Evolutionary conservation across 2,888 invertebrate species (phyloP).

Genomic region (Drosophila paramelanica): DNA sequence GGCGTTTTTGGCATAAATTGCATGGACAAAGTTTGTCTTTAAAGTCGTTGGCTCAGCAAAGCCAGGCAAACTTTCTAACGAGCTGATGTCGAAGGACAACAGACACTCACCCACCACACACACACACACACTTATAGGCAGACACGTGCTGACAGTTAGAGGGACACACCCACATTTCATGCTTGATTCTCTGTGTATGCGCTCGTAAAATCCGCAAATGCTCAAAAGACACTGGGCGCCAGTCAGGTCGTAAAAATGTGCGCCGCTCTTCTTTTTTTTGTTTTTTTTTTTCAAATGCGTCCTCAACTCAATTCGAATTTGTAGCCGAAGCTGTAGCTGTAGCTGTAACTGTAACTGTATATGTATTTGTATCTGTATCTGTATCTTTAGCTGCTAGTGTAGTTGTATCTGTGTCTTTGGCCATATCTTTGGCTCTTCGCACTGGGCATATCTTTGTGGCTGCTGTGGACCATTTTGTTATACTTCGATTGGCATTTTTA

Average conservation of each 20-base stretch:
- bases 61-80: slow-evolving; percentile 54
- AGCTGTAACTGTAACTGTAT: slow-evolving; percentile 9
- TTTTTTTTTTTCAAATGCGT: slow-evolving; percentile 23
- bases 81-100: slow-evolving; percentile 39
- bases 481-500: slow-evolving; percentile 51
- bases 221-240: slow-evolving; percentile 67
- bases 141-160: slow-evolving; percentile 45
- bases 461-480: slow-evolving; percentile 38
- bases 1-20: slow-evolving; percentile 42
- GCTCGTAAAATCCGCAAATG: slow-evolving; percentile 63
- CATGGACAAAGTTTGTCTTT: slow-evolving; percentile 43
- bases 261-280: slow-evolving; percentile 13
- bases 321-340: slow-evolving; percentile 24
- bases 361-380: slow-evolving; percentile 7
- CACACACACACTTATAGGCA: slow-evolving; percentile 7
- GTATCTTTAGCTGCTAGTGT: slow-evolving; percentile 22
- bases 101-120: background rate
- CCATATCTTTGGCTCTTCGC: slow-evolving; percentile 23
- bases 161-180: slow-evolving; percentile 27
- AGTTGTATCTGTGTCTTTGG: slow-evolving; percentile 24
- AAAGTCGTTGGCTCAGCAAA: slow-evolving; percentile 22
- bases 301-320: slow-evolving; percentile 36
- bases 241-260: slow-evolving; percentile 66
- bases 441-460: slow-evolving; percentile 26
- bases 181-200: slow-evolving; percentile 21